Evolutionary conservation across 2,113 vertebrate genomes (phyloP).

Genomic region (Planiliza haematocheilus): DNA sequence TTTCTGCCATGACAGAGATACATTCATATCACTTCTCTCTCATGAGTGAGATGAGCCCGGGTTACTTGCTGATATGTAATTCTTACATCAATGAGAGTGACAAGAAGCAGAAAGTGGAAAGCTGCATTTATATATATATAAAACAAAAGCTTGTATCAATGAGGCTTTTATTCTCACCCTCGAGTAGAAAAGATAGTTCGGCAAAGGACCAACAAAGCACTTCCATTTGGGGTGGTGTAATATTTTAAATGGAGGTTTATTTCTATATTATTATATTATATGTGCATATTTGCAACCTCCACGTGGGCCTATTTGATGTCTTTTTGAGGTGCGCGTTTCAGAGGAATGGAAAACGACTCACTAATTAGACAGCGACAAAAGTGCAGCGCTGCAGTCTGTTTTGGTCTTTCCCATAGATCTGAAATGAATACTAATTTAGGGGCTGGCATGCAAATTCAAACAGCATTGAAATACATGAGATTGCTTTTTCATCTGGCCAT

Average conservation of each 20-base stretch:
- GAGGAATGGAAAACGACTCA: constrained; percentile 41
- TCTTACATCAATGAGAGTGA: neutral
- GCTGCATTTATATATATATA: no score
- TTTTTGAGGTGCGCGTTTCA: constrained; percentile 35
- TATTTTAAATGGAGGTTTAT: neutral
- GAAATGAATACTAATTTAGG: constrained; percentile 68
- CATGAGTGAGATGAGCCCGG: neutral
- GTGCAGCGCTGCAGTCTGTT: constrained; percentile 48
- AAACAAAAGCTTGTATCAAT: neutral
- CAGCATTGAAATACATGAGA: constrained; percentile 59
- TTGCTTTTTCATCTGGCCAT: constrained; percentile 68
- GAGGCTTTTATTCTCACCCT: neutral
- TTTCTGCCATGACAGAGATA: neutral
- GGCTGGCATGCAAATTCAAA: constrained; percentile 55
- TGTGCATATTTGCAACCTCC: constrained; percentile 15
- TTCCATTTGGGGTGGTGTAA: neutral
- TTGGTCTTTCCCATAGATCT: constrained; percentile 45
- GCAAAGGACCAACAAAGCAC: neutral
- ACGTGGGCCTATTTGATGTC: constrained; percentile 16
- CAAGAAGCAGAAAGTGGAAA: neutral
- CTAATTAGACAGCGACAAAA: constrained; percentile 70
- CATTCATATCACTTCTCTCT: neutral
- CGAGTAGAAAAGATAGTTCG: neutral
- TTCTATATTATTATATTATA: neutral
- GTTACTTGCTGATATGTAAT: neutral